A percentile compares a stretch with the other conserved stretches of the same genome.
phyloP scores from a whole-genome alignment of 2,888 invertebrate genomes.

The Tipula helvola region DNA sequence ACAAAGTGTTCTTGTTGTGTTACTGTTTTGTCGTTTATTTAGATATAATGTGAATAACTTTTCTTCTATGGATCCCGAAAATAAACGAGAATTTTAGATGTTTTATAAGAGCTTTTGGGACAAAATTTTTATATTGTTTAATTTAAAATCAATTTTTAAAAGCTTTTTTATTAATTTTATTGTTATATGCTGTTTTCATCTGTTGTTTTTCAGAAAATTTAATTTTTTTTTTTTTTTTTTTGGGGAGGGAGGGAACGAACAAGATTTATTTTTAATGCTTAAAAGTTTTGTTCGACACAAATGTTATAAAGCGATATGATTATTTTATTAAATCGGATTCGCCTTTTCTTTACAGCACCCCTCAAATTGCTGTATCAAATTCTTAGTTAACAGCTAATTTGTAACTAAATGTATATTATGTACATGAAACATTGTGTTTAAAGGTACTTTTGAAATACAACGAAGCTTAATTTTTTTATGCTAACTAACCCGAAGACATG shows the following conservation, averaged over 20 bases:
- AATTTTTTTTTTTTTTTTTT: too few species aligned
- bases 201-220: background rate
- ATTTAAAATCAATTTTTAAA: slow-evolving; percentile 4
- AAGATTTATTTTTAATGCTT: background rate
- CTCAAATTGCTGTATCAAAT: background rate
- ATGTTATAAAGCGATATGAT: background rate
- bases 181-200: background rate
- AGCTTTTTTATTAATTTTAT: background rate
- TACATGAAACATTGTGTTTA: background rate
- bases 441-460: background rate
- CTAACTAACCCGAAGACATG: background rate
- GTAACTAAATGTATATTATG: background rate
- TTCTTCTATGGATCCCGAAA: background rate
- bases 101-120: background rate
- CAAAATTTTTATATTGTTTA: background rate
- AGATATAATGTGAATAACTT: background rate
- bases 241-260: background rate
- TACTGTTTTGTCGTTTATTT: background rate
- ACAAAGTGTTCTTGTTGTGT: background rate
- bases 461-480: background rate
- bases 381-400: background rate
- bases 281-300: background rate
- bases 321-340: background rate
- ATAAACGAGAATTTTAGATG: background rate
- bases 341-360: background rate